phyloP scores from a whole-genome alignment of 2,888 invertebrate species.

The Tenthredo livida region DNA sequence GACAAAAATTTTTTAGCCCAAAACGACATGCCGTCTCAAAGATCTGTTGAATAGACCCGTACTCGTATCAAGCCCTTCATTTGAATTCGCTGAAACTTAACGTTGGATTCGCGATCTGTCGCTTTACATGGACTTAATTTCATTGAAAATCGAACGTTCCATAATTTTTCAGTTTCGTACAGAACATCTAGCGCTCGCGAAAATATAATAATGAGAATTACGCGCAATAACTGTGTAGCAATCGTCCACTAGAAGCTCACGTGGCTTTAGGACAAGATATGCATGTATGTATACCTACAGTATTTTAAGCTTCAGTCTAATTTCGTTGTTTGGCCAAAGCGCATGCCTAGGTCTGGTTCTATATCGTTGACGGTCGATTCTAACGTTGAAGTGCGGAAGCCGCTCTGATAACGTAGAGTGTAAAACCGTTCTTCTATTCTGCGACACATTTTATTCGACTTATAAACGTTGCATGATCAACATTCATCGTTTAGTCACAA shows the following conservation, averaged over 20 bases:
- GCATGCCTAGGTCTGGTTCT: constrained; percentile 36
- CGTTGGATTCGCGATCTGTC: neutral
- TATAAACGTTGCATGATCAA: neutral
- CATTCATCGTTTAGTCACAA: neutral
- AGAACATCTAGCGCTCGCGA: neutral
- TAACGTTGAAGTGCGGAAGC: neutral
- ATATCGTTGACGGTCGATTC: constrained; percentile 40
- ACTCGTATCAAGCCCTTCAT: neutral
- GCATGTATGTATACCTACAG: neutral
- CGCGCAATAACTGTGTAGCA: neutral
- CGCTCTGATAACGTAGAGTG: constrained; percentile 18
- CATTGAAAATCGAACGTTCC: neutral
- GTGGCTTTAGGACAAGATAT: neutral
- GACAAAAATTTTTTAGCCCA: neutral
- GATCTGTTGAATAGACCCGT: no score
- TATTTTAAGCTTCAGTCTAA: constrained; percentile 39
- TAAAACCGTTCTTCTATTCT: neutral
- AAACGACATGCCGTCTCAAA: no score
- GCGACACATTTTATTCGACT: neutral
- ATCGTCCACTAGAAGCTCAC: neutral
- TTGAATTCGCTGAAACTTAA: neutral
- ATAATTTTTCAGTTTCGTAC: neutral
- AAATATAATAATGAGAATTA: neutral
- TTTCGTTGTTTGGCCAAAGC: constrained; percentile 33
- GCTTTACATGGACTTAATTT: neutral